Conservation (phyloP, 2,113 vertebrate genomes). For the Tyrannus savana region DNA sequence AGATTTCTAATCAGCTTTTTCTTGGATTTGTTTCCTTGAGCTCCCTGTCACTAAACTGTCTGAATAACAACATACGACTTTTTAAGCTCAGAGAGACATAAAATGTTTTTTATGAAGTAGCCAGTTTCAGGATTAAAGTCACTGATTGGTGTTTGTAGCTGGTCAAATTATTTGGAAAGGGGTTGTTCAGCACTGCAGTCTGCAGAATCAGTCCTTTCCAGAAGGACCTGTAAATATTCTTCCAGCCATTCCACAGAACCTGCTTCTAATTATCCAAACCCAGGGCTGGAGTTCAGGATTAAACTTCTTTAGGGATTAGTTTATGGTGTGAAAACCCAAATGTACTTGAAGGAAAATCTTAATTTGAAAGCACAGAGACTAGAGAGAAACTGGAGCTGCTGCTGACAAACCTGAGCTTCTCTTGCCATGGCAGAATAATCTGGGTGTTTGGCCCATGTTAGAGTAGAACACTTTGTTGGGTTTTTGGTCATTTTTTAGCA, state of each 20-base stretch:
- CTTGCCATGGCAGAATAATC: background rate
- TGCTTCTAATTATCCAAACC: background rate
- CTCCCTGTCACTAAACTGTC: background rate
- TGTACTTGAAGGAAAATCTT: background rate
- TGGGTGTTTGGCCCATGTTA: background rate
- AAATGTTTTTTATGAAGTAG: background rate
- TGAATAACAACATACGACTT: background rate
- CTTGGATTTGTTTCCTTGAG: background rate
- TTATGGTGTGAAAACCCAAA: background rate
- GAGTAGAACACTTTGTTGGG: background rate
- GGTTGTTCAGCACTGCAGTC: background rate
- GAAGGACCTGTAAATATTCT: background rate
- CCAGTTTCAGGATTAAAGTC: background rate
- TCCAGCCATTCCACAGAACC: background rate
- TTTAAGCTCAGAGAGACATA: background rate
- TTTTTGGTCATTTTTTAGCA: background rate
- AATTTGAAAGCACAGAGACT: background rate
- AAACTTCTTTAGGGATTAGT: background rate
- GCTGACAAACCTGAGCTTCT: background rate
- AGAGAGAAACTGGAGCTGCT: background rate
- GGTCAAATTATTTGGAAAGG: background rate
- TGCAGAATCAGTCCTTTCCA: background rate
- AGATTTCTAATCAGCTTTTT: background rate
- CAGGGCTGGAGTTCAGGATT: background rate
- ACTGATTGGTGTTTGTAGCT: background rate